Percentiles rank a stretch among this genome's conserved stretches.
These are phyloP conservation scores for Calephelis virginiensis DNA, from an alignment of 1,140 invertebrate genomes.

Conservation along the genomic window DNA sequence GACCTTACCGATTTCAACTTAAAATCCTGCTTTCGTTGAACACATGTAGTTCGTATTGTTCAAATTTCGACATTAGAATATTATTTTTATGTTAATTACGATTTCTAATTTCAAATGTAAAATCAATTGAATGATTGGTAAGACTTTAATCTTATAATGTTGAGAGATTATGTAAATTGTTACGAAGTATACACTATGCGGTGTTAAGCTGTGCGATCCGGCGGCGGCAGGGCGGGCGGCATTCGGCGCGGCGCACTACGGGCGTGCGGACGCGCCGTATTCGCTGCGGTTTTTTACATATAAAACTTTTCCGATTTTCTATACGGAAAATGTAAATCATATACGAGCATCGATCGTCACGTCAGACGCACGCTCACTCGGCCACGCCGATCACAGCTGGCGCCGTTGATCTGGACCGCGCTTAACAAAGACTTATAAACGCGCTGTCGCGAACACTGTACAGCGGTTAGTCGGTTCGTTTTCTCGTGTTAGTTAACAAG, in stretches of 20 bases:
- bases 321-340: constrained; percentile 74
- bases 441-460: constrained; percentile 46
- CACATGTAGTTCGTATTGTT: constrained; percentile 34
- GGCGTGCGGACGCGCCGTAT: constrained; percentile 71
- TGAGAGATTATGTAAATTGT: constrained; percentile 54
- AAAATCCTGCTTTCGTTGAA: constrained; percentile 53
- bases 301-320: constrained; percentile 74
- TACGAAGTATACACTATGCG: constrained; percentile 32
- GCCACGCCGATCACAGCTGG: constrained; percentile 65
- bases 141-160: constrained; percentile 32
- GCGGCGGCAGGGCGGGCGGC: constrained; percentile 68
- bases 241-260: constrained; percentile 70
- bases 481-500: constrained; percentile 58
- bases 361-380: constrained; percentile 59
- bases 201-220: constrained; percentile 29
- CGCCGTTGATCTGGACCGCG: constrained; percentile 61
- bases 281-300: constrained; percentile 53
- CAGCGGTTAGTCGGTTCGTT: constrained; percentile 42
- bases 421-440: constrained; percentile 62
- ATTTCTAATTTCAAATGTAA: constrained; percentile 9
- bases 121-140: constrained; percentile 16
- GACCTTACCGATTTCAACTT: constrained; percentile 60
- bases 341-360: constrained; percentile 69
- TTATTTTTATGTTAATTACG: background rate
- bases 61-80: background rate